Conservation (phyloP, 2,113 vertebrate genomes). For the Megalops atlanticus region DNA sequence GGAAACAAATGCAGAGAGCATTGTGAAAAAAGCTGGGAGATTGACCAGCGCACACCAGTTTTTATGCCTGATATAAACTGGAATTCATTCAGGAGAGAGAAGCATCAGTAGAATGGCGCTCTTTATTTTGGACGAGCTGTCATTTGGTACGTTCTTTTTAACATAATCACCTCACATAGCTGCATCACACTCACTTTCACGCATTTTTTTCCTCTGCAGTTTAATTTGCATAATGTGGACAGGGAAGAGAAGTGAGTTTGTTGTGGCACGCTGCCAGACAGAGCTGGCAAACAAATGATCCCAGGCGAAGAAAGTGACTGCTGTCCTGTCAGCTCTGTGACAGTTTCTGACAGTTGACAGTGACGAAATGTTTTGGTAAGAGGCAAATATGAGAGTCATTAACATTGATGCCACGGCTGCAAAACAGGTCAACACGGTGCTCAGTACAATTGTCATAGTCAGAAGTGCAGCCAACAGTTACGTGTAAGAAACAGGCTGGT, state of each 20-base stretch:
- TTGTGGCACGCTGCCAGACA: background rate
- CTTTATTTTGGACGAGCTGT: no score
- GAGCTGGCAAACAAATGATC: background rate
- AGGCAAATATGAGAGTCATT: background rate
- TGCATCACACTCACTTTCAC: background rate
- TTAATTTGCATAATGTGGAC: conserved; percentile 26
- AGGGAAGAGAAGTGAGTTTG: background rate
- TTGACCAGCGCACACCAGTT: no score
- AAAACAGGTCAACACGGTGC: background rate
- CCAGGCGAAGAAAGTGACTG: background rate
- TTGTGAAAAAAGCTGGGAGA: no score
- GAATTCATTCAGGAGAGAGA: no score
- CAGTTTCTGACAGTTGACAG: conserved; percentile 2
- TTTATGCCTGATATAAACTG: no score
- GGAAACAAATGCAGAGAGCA: no score
- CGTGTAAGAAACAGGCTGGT: background rate
- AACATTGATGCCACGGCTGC: background rate
- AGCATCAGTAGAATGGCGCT: no score
- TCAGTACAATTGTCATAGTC: background rate
- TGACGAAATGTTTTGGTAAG: background rate
- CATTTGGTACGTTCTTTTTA: no score
- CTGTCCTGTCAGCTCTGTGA: background rate
- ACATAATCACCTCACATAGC: background rate
- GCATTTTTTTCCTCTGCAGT: background rate
- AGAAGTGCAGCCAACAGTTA: background rate